These are phyloP conservation scores for Drosophila sulfurigaster DNA, from an alignment of 1,140 invertebrate species.

Conservation along the genomic window DNA sequence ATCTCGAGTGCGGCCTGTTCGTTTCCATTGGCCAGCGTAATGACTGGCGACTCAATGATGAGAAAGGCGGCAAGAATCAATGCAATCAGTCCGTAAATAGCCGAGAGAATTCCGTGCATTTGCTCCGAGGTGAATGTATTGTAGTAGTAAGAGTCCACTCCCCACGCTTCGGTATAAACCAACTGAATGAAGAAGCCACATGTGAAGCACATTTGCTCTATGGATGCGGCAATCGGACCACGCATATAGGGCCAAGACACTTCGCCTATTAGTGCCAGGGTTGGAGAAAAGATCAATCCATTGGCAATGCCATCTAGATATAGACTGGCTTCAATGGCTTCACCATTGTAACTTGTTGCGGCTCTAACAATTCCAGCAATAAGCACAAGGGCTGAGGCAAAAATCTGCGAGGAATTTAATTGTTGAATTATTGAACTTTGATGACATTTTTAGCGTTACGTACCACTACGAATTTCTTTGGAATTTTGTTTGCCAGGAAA, in stretches of 20 bases:
- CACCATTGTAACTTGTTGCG: constrained; percentile 3
- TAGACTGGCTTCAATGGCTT: constrained; percentile 35
- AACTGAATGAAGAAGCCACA: constrained; percentile 53
- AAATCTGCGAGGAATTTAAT: constrained; percentile 15
- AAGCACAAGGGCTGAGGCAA: constrained; percentile 37
- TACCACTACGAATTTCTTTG: constrained; percentile 64
- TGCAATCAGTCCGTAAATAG: constrained; percentile 43
- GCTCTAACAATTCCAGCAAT: constrained; percentile 51
- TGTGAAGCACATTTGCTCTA: constrained; percentile 45
- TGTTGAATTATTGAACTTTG: background rate
- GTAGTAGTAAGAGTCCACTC: background rate
- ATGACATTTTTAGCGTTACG: constrained; percentile 11
- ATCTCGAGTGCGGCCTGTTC: constrained; percentile 56
- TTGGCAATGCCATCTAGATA: constrained; percentile 70
- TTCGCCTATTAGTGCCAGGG: constrained; percentile 59
- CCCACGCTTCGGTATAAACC: constrained; percentile 38
- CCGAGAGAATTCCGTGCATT: constrained; percentile 53
- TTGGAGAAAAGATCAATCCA: constrained; percentile 59
- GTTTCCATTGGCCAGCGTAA: constrained; percentile 54
- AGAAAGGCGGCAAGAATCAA: constrained; percentile 28
- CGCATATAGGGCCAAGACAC: constrained; percentile 46
- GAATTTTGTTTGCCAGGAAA: constrained; percentile 48
- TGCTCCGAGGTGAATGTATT: constrained; percentile 37
- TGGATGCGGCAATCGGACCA: constrained; percentile 11
- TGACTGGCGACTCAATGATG: constrained; percentile 64